Evolutionary conservation across 2,113 vertebrate genomes (phyloP).

Genomic region (Dermatemys mawii): DNA sequence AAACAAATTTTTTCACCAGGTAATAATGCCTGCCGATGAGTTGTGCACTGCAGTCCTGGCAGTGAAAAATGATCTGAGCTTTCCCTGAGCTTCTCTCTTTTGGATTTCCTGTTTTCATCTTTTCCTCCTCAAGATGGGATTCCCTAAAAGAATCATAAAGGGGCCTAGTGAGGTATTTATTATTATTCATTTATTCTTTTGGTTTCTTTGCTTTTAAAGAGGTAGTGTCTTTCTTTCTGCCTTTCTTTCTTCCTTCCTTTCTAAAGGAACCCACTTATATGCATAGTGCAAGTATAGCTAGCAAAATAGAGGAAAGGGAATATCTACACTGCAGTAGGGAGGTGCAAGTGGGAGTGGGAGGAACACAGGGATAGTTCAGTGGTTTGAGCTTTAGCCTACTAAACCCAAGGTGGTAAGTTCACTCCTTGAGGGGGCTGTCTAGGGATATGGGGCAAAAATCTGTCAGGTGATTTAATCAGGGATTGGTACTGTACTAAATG

Average conservation of each 20-base stretch:
- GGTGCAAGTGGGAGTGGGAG: no score
- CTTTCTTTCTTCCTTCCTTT: neutral
- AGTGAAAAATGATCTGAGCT: slow-evolving; percentile 63
- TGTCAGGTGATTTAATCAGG: no score
- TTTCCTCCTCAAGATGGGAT: slow-evolving; percentile 42
- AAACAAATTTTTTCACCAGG: slow-evolving; percentile 74
- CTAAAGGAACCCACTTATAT: neutral
- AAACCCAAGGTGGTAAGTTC: no score
- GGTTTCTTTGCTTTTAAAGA: neutral
- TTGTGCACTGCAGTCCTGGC: slow-evolving; percentile 54
- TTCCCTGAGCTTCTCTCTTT: slow-evolving; percentile 23
- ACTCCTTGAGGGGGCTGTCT: no score
- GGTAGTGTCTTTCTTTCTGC: neutral
- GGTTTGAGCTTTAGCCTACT: no score
- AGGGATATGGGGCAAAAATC: no score
- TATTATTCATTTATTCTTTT: neutral
- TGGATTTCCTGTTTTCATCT: neutral
- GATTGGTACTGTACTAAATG: no score
- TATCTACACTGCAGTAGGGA: neutral
- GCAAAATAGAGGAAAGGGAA: neutral
- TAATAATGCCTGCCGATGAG: slow-evolving; percentile 70
- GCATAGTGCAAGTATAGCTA: neutral
- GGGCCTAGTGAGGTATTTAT: neutral
- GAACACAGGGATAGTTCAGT: no score
- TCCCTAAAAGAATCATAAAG: slow-evolving; percentile 34